These are phyloP conservation scores for Tonatia bakeri DNA, from an alignment of 2,113 vertebrate species.

Conservation along the genomic window DNA sequence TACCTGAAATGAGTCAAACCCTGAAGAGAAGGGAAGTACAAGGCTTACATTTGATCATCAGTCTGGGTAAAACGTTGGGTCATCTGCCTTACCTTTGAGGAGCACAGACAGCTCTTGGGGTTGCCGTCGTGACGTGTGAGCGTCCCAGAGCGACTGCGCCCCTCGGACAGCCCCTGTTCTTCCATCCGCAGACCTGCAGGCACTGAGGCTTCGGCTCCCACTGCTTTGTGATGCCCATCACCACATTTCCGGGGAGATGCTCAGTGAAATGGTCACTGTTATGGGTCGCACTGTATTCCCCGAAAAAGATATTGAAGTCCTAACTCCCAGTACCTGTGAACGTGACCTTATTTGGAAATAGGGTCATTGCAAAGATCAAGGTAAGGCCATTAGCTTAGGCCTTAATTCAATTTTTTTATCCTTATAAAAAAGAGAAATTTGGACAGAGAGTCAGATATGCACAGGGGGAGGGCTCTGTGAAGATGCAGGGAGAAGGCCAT, in stretches of 20 bases:
- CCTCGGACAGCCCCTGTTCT: no score
- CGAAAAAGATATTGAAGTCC: not conserved
- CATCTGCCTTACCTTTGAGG: not conserved
- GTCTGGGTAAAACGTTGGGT: not conserved
- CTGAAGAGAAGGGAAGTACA: not conserved
- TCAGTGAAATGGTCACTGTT: not conserved
- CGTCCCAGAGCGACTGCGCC: not conserved
- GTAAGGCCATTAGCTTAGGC: not conserved
- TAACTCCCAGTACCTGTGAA: not conserved
- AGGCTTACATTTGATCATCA: not conserved
- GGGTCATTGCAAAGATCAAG: not conserved
- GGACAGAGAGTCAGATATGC: not conserved
- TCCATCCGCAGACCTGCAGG: not conserved
- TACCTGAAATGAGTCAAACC: not conserved
- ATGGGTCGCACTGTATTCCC: not conserved
- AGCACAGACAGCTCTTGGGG: not conserved
- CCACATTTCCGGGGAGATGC: not conserved
- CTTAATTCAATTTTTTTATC: not conserved
- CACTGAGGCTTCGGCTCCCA: not conserved
- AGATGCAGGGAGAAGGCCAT: not conserved
- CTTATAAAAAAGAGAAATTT: not conserved
- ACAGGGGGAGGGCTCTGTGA: not conserved
- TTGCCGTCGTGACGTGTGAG: accelerated
- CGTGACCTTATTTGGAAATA: not conserved
- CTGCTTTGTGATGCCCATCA: not conserved